Evolutionary conservation across 2,113 vertebrate species (phyloP).

Genomic region (Hepsetus odoe): DNA sequence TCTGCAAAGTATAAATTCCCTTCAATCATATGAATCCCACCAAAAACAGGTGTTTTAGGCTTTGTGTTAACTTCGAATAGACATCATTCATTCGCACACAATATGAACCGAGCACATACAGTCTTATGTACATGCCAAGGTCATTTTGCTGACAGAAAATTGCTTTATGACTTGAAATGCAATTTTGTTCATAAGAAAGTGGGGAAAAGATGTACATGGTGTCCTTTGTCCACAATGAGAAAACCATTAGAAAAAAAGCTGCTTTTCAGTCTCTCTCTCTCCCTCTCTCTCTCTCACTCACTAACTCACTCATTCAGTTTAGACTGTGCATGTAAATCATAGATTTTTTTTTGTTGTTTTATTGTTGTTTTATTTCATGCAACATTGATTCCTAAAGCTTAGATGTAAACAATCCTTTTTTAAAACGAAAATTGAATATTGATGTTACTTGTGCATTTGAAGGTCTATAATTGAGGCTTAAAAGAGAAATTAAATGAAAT

Average conservation of each 20-base stretch:
- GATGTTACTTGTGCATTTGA: conserved; percentile 14
- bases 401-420: conserved; percentile 4
- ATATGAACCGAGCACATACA: conserved; percentile 29
- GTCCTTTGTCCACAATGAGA: conserved; percentile 25
- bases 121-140: conserved; percentile 34
- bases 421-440: conserved; percentile 27
- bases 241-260: conserved; percentile 17
- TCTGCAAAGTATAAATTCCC: conserved; percentile 4
- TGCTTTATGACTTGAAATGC: conserved; percentile 37
- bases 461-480: conserved; percentile 6
- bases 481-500: conserved; percentile 18
- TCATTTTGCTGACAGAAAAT: conserved; percentile 32
- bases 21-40: conserved; percentile 28
- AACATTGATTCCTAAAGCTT: background rate
- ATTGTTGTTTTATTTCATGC: background rate
- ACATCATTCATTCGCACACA: conserved; percentile 27
- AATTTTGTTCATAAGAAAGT: conserved; percentile 41
- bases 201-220: conserved; percentile 29
- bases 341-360: conserved; percentile 1
- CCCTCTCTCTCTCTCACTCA: background rate
- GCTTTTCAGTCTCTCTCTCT: conserved; percentile 9
- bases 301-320: background rate
- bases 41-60: conserved; percentile 24
- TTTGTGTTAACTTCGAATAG: conserved; percentile 18
- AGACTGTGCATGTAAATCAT: background rate